Base-by-base conservation (phyloP, 2,797 vertebrate species). In the Aythya fuligula region DNA sequence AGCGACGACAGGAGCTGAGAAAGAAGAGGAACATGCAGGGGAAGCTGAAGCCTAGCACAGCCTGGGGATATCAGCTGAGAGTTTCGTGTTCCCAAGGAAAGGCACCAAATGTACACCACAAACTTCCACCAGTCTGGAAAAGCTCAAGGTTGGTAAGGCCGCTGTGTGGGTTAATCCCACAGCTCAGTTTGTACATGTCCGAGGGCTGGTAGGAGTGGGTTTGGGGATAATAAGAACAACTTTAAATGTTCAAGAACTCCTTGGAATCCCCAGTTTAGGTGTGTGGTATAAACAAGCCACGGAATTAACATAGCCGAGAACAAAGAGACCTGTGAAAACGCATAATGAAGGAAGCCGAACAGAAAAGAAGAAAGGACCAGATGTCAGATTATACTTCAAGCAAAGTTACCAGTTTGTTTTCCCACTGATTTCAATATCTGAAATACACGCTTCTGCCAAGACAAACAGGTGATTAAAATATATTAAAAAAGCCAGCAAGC, bases 381-480 rank as follows among this genome's bases (percentile, higher is more conserved):
- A 96, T 96, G 89, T 94, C 80, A 91, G 94, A 91, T 66, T 85
- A 90, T 38, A 90, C 90, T 85, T 60, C 62, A 89, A 95, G 81
- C 73, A 60, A 93, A 96, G 83, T 78, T 91, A 71, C 56, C 28
- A 14, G 79, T 91, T 91, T 86, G 76, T 94, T 88, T 97, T 96
- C 58, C 74, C 90, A 64, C 94, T 72, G 54, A 94, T 97, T 90
- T 96, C 91, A 95, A 91, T 96, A 95, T 67, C 77, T 95, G 95
- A 96, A 96, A 85, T 74, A 75, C 0, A 93, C 12, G 10, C 66
- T 95, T 96, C 88, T 96, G 97, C 96, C 97, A 95, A 83, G 47
- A 41, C 93, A 96, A 96, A 97, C 94, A 95, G 94, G 97, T 97
- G 97, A 97, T 97, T 97, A 97, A 92, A 94, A 89, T 54, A 82